Evolutionary conservation across 2,888 invertebrate genomes (phyloP).

Genomic region (Carcina quercana): DNA sequence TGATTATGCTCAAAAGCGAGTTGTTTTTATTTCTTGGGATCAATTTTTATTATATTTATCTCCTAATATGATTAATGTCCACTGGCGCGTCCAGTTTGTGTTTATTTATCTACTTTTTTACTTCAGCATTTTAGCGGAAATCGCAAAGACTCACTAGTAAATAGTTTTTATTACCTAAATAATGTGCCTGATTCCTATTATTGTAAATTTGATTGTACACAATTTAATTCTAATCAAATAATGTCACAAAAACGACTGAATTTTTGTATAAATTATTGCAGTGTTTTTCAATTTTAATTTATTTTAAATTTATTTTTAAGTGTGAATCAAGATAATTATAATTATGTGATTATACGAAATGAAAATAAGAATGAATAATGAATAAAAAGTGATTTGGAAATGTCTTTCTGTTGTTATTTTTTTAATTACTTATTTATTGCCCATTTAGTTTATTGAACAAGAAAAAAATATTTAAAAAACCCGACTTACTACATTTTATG

Average conservation of each 20-base stretch:
- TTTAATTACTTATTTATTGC: no score
- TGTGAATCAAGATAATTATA: slow-evolving; percentile 70
- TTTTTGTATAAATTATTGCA: slow-evolving; percentile 71
- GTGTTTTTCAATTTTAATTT: slow-evolving; percentile 69
- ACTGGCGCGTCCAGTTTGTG: slow-evolving; percentile 52
- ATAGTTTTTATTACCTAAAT: slow-evolving; percentile 41
- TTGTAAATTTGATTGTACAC: slow-evolving; percentile 66
- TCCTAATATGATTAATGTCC: slow-evolving; percentile 36
- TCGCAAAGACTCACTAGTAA: slow-evolving; percentile 49
- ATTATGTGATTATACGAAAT: slow-evolving; percentile 71
- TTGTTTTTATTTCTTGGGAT: slow-evolving; percentile 51
- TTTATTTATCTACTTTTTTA: slow-evolving; percentile 25
- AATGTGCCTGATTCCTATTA: slow-evolving; percentile 74
- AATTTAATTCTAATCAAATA: slow-evolving; percentile 66
- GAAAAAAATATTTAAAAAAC: no score
- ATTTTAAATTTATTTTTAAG: slow-evolving; percentile 69
- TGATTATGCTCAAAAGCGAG: slow-evolving; percentile 66
- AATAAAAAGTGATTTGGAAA: slow-evolving; percentile 61
- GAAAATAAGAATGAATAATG: slow-evolving; percentile 66
- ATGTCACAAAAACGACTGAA: slow-evolving; percentile 70
- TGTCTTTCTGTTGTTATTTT: slow-evolving; percentile 26
- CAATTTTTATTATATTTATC: slow-evolving; percentile 38
- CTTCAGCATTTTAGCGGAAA: slow-evolving; percentile 32
- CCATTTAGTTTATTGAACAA: no score
- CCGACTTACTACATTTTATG: no score